A percentile compares a stretch with the other conserved stretches of the same genome.
phyloP scores from a whole-genome alignment of 2,888 invertebrate species.

The Synergus gifuensis region DNA sequence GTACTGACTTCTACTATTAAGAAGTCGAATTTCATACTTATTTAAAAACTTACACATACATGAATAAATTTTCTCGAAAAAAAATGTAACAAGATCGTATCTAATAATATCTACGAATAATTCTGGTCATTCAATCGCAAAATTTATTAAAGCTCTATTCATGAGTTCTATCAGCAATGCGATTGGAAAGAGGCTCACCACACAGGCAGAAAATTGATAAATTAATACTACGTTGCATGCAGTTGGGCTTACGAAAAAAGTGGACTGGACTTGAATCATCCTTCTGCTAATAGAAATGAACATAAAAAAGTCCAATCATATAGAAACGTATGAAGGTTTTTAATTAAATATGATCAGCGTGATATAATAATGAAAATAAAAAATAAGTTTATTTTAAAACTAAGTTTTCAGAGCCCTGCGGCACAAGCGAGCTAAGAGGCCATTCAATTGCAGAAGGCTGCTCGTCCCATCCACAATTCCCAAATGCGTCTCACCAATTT shows the following conservation, averaged over 20 bases:
- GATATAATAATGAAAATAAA: conserved; percentile 4
- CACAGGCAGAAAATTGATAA: no score
- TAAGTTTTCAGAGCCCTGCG: conserved; percentile 68
- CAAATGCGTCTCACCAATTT: conserved; percentile 95
- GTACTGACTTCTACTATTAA: not conserved
- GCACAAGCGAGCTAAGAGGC: conserved; percentile 91
- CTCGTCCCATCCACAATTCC: conserved; percentile 93
- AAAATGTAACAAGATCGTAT: no score
- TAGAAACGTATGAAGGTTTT: not conserved
- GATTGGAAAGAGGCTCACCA: no score
- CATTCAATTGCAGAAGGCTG: conserved; percentile 94
- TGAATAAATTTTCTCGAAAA: no score
- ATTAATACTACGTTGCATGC: no score
- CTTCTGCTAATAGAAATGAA: no score
- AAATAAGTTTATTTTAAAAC: not conserved
- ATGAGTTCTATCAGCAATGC: no score
- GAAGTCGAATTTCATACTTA: not conserved
- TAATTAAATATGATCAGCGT: not conserved
- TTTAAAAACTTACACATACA: no score
- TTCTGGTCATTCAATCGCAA: no score
- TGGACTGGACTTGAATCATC: no score
- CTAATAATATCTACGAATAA: no score
- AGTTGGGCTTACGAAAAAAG: not conserved
- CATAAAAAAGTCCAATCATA: not conserved
- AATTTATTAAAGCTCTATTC: no score